Conservation (phyloP, 2,888 invertebrate genomes). For the Pachydiplax longipennis region DNA sequence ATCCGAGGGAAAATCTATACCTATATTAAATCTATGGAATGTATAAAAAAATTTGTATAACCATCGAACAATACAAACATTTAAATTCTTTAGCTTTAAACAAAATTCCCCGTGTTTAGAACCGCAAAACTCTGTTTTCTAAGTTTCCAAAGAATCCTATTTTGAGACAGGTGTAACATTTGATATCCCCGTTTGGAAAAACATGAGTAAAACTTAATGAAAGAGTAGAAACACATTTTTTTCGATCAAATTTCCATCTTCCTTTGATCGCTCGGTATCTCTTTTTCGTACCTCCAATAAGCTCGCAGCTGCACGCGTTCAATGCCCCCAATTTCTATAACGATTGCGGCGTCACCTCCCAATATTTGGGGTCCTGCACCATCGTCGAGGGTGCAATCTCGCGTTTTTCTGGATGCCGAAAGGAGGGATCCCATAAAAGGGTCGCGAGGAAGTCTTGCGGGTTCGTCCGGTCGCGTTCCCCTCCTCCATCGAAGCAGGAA, state of each 20-base stretch:
- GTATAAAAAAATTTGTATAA: too few species aligned
- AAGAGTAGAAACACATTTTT: neutral
- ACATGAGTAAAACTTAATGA: neutral
- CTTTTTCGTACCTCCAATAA: neutral
- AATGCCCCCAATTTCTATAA: neutral
- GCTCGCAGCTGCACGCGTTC: neutral
- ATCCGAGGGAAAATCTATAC: too few species aligned
- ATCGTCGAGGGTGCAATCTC: neutral
- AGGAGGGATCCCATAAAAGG: neutral
- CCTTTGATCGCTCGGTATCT: neutral
- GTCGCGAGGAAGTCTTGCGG: neutral
- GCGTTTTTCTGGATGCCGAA: neutral
- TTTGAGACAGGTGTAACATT: too few species aligned
- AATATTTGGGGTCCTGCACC: neutral
- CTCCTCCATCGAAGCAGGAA: neutral
- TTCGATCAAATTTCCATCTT: neutral
- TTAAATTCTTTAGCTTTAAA: too few species aligned
- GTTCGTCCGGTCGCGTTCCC: neutral
- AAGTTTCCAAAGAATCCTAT: too few species aligned
- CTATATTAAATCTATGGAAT: too few species aligned
- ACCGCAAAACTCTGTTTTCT: too few species aligned
- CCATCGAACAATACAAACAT: too few species aligned
- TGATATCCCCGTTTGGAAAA: neutral
- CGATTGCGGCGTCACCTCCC: conserved; percentile 3
- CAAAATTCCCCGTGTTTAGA: too few species aligned